Conservation (phyloP, 2,888 invertebrate species). For the Cheilosia pagana region DNA sequence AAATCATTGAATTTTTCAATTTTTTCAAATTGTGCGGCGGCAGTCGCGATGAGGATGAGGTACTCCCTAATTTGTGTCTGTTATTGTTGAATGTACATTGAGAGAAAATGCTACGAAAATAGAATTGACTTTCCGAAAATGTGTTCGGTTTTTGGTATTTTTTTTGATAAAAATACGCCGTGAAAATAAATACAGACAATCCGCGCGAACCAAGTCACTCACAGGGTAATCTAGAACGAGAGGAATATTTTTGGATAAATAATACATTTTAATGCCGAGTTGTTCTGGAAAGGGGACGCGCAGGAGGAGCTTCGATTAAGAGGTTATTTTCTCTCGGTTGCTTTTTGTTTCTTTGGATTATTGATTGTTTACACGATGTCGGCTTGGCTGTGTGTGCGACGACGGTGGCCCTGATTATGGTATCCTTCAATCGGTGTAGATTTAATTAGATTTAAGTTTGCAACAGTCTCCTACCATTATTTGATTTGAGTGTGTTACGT, state of each 20-base stretch:
- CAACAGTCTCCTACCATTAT: constrained; percentile 34
- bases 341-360: constrained; percentile 58
- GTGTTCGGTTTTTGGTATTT: constrained; percentile 33
- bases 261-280: constrained; percentile 53
- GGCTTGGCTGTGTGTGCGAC: constrained; percentile 32
- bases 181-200: constrained; percentile 62
- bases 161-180: constrained; percentile 60
- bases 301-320: constrained; percentile 42
- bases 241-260: constrained; percentile 73
- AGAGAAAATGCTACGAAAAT: constrained; percentile 70
- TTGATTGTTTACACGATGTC: constrained; percentile 63
- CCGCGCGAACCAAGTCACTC: constrained; percentile 22
- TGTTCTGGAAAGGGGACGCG: not conserved
- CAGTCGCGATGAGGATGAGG: constrained; percentile 29
- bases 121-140: constrained; percentile 62
- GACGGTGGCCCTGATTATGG: constrained; percentile 41
- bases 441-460: constrained; percentile 73
- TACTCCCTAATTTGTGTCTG: constrained; percentile 75
- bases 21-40: not conserved
- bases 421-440: constrained; percentile 52
- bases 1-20: not conserved
- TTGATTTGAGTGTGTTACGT: constrained; percentile 2
- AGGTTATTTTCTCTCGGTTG: constrained; percentile 43
- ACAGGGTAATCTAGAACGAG: constrained; percentile 59
- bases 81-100: constrained; percentile 71